Percentiles rank a stretch among this genome's conserved stretches.
Evolutionary conservation across 2,888 invertebrate species (phyloP).

Genomic region (Graphium colonna): DNA sequence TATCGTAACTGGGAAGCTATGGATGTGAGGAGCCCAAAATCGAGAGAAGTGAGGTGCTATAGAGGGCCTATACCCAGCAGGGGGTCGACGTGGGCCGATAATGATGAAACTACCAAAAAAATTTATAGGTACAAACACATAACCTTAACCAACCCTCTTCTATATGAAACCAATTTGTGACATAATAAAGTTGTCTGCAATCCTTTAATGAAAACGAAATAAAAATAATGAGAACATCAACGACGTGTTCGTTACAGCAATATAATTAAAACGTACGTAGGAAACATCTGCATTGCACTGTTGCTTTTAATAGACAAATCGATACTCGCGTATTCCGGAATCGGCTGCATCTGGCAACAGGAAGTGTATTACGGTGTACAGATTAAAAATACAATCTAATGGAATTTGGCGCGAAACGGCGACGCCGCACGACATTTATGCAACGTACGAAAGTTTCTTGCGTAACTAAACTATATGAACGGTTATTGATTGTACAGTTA

Average conservation of each 20-base stretch:
- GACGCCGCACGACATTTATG: slow-evolving; percentile 49
- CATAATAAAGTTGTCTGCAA: too few species aligned
- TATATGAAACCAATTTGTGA: too few species aligned
- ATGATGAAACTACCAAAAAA: too few species aligned
- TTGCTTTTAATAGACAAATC: slow-evolving; percentile 45
- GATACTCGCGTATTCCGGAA: slow-evolving; percentile 34
- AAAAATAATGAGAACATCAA: too few species aligned
- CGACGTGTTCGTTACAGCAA: neutral
- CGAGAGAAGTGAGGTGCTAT: too few species aligned
- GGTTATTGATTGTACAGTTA: slow-evolving; percentile 14
- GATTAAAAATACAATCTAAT: slow-evolving; percentile 30
- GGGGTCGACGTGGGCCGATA: too few species aligned
- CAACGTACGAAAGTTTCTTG: slow-evolving; percentile 39
- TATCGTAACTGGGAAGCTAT: too few species aligned
- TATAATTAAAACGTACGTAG: neutral
- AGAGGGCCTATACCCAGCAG: too few species aligned
- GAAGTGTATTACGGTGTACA: slow-evolving; percentile 34
- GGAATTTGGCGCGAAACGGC: slow-evolving; percentile 44
- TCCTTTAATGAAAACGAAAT: too few species aligned
- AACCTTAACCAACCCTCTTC: too few species aligned
- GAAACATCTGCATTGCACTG: slow-evolving; percentile 37
- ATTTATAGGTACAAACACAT: too few species aligned
- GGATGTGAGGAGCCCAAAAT: too few species aligned
- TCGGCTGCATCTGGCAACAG: slow-evolving; percentile 33
- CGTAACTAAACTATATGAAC: slow-evolving; percentile 27